phyloP scores from a whole-genome alignment of 2,797 vertebrate species.

The Tenualosa thibaudeaui region DNA sequence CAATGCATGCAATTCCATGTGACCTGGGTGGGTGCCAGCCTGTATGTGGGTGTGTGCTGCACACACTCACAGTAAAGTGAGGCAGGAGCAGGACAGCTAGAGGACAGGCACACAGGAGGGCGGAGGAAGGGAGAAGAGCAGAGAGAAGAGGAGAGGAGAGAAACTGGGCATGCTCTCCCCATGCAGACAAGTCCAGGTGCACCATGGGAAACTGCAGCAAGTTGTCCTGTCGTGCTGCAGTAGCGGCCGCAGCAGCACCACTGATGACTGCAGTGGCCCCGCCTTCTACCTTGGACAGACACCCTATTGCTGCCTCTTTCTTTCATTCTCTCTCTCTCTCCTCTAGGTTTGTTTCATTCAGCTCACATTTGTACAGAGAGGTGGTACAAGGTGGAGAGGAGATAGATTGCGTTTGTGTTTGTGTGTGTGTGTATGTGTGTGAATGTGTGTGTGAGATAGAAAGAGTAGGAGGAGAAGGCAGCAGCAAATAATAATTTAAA shows the following conservation, averaged over 20 bases:
- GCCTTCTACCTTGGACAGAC: slow-evolving; percentile 24
- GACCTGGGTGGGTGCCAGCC: not conserved
- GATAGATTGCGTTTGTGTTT: not conserved
- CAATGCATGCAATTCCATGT: not conserved
- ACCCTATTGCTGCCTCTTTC: not conserved
- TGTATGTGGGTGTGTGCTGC: not conserved
- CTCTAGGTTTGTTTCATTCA: not conserved
- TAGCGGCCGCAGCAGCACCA: slow-evolving; percentile 39
- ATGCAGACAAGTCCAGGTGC: slow-evolving; percentile 41
- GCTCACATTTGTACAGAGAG: not conserved
- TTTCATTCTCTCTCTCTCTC: not conserved
- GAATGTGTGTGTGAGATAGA: not conserved
- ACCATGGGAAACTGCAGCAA: slow-evolving; percentile 52
- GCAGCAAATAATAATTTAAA: not conserved
- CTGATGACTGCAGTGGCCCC: slow-evolving; percentile 47
- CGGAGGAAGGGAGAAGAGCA: slow-evolving; percentile 41
- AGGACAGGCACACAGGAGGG: slow-evolving; percentile 28
- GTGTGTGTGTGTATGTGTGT: too few relatives aligned
- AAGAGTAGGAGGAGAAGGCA: not conserved
- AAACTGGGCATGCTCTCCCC: slow-evolving; percentile 40
- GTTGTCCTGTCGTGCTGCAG: slow-evolving; percentile 37
- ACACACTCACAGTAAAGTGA: not conserved
- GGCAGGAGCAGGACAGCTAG: slow-evolving; percentile 11
- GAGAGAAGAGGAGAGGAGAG: slow-evolving; percentile 20
- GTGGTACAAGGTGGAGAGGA: not conserved